A percentile compares a stretch with the other conserved stretches of the same genome.
Conservation (phyloP, 1,140 invertebrate genomes). For the Drosophila pruinosa region DNA sequence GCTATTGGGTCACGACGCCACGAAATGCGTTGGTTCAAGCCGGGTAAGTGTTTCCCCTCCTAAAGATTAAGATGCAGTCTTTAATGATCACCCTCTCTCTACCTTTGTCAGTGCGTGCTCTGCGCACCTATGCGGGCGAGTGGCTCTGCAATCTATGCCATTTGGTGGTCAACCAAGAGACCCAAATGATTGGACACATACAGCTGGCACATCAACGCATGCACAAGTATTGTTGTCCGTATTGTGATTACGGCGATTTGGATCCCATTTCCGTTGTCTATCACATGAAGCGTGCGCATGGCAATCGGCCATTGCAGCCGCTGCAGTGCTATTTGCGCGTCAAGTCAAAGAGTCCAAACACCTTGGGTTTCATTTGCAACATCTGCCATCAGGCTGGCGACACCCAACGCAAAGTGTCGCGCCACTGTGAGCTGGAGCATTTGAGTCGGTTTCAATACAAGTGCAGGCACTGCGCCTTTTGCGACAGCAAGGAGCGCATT, state of each 20-base stretch:
- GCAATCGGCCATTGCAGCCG: conserved; percentile 19
- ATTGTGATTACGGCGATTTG: neutral
- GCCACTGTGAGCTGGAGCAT: conserved; percentile 31
- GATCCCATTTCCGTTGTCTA: neutral
- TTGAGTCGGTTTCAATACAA: conserved; percentile 8
- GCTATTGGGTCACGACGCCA: neutral
- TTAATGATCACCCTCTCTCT: neutral
- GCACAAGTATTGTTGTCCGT: conserved; percentile 32
- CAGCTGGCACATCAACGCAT: conserved; percentile 1
- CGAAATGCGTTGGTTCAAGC: conserved; percentile 42
- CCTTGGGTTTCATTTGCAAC: conserved; percentile 52
- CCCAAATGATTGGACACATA: conserved; percentile 16
- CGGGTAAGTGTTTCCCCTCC: conserved; percentile 35
- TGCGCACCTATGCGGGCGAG: neutral
- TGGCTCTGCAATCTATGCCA: conserved; percentile 49
- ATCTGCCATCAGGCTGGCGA: neutral
- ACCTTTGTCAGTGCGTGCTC: neutral
- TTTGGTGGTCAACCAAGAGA: neutral
- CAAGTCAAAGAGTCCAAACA: conserved; percentile 4
- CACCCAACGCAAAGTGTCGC: conserved; percentile 11
- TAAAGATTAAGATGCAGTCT: too few relatives aligned
- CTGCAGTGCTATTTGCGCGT: conserved; percentile 21
- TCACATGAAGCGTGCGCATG: conserved; percentile 28
- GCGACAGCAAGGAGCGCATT: neutral
- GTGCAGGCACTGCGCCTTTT: conserved; percentile 41